A percentile compares a stretch with the other conserved stretches of the same genome.
These are phyloP conservation scores for Scytalopus superciliaris DNA, from an alignment of 2,113 vertebrate species.

Conservation along the genomic window DNA sequence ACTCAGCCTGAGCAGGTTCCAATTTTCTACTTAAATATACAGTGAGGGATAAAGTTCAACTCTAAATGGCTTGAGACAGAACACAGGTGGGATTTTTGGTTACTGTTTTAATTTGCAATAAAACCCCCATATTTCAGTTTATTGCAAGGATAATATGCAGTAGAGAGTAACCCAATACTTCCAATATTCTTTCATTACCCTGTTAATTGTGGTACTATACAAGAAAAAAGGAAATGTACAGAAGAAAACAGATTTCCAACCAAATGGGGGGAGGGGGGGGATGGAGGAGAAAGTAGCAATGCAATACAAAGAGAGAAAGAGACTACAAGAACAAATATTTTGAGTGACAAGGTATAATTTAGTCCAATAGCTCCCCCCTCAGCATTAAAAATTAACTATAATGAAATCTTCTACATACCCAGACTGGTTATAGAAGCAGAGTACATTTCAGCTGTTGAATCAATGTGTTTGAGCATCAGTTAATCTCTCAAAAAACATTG, in stretches of 20 bases:
- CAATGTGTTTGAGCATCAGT: background rate
- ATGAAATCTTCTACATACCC: background rate
- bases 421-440: background rate
- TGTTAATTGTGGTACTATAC: accelerated
- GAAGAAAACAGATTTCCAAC: background rate
- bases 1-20: background rate
- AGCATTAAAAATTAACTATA: background rate
- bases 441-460: background rate
- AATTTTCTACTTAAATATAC: background rate
- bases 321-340: background rate
- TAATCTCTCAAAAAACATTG: background rate
- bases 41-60: background rate
- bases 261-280: background rate
- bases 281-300: background rate
- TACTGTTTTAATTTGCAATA: background rate
- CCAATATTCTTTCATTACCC: background rate
- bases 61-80: background rate
- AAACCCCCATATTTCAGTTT: background rate
- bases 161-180: background rate
- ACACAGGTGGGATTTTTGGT: accelerated
- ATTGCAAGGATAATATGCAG: background rate
- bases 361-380: background rate
- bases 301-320: background rate
- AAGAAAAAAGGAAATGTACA: background rate
- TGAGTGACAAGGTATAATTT: background rate